Base-by-base conservation (phyloP, 2,797 vertebrate genomes). In the Sus cebifrons region DNA sequence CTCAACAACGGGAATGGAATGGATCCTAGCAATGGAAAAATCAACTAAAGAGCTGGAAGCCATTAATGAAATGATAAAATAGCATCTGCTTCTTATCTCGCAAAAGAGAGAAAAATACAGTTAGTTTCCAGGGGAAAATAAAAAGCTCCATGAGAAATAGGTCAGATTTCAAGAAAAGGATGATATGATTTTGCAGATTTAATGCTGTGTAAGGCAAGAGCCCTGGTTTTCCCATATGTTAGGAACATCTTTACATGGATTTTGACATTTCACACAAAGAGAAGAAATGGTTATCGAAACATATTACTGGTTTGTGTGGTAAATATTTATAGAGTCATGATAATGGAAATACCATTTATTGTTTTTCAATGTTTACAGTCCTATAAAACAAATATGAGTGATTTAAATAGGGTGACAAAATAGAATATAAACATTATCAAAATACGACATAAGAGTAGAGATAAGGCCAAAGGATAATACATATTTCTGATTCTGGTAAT, bases 11-110 rank as follows among this genome's bases (percentile, higher is more conserved):
- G 62, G n/a, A 86, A 27, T 29, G 23, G 36, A 82, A 49, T 93
- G 70, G 68, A 86, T 87, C 36, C 32, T 77, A 89, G 67, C 64
- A 93, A 87, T 58, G 81, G 68, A 86, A 95, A 90, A 93, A 49
- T 92, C 68, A 95, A 27, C 58, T 58, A n/a, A 79, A 90, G 64
- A 56, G 17, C 23, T 85, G 64, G 62, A 49, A 81, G 23, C 6
- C 23, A 56, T 86, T 86, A 87, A 54, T 82, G 36, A 64, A 17
- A 25, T 40, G n/a, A 5, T 54, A 49, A 83, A 94, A 96, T 64
- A 56, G 17, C 81, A 36, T 88, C 40, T 94, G 67, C 49, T 93
- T 49, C 21, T 86, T 81, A 75, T 81, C 27, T 62, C 13, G 89
- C n/a, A 70, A 86, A 86, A 4, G 65, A 44, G 11, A 29, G 23